phyloP scores from a whole-genome alignment of 2,113 vertebrate genomes.

The Microcebus lehilahytsara region DNA sequence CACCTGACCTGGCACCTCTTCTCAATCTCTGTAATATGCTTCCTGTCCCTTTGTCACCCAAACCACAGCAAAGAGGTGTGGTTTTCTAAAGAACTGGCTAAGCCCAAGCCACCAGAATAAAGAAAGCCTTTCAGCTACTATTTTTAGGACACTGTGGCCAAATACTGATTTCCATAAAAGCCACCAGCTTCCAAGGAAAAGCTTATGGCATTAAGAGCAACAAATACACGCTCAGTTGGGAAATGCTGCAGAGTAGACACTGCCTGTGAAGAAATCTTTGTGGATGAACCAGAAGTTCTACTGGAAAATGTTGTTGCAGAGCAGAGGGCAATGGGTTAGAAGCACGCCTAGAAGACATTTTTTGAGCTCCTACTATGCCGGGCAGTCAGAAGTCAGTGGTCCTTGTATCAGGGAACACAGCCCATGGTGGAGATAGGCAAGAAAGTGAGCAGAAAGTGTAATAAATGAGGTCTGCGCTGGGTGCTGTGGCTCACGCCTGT shows the following conservation, averaged over 20 bases:
- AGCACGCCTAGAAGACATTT: background rate
- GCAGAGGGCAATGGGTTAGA: background rate
- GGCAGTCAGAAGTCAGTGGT: background rate
- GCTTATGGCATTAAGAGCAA: background rate
- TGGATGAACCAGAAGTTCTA: background rate
- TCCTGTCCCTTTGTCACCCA: constrained; percentile 12
- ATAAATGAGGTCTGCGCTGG: background rate
- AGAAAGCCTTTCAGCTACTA: background rate
- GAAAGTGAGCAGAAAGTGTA: background rate
- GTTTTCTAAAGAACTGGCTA: constrained; percentile 56
- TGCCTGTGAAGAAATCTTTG: background rate
- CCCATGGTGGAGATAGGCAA: background rate
- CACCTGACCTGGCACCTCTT: background rate
- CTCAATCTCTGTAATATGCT: background rate
- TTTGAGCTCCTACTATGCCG: background rate
- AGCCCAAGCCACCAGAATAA: constrained; percentile 6
- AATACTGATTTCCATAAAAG: constrained; percentile 48
- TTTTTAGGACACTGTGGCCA: constrained; percentile 57
- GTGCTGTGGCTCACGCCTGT: too few relatives aligned
- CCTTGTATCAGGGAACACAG: background rate
- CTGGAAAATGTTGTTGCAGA: background rate
- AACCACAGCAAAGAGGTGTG: constrained; percentile 10
- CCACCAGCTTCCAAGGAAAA: background rate
- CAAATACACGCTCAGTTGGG: background rate
- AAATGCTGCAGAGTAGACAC: background rate